phyloP scores from a whole-genome alignment of 1,140 invertebrate species.

The Panagrolaimus sp. region DNA sequence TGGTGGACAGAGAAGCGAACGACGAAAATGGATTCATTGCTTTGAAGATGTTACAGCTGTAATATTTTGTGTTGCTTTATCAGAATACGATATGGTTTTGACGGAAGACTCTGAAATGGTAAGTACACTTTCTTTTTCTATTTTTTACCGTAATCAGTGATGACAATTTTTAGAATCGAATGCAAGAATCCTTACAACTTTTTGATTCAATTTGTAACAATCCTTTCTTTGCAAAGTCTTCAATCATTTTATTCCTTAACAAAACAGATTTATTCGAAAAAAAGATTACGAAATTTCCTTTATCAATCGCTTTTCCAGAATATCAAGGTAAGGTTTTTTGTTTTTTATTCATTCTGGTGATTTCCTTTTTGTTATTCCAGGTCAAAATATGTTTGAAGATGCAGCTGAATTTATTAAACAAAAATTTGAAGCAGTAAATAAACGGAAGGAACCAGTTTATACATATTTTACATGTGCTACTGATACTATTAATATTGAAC shows the following conservation, averaged over 20 bases:
- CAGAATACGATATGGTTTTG: conserved; percentile 88
- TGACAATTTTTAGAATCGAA: conserved; percentile 61
- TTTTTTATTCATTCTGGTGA: conserved; percentile 18
- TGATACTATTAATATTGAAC: no score
- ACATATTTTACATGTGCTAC: conserved; percentile 90
- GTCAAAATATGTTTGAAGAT: background rate
- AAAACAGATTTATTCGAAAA: conserved; percentile 63
- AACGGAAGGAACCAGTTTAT: conserved; percentile 97
- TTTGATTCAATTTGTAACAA: conserved; percentile 65
- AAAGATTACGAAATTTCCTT: conserved; percentile 65
- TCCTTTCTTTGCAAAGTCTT: conserved; percentile 63
- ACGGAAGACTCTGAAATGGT: conserved; percentile 93
- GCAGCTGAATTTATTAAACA: background rate
- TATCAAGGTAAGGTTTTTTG: conserved; percentile 66
- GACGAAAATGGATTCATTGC: conserved; percentile 95
- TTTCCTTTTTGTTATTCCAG: conserved; percentile 6
- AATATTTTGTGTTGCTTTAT: conserved; percentile 63
- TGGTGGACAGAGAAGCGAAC: conserved; percentile 70
- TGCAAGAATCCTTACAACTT: conserved; percentile 65
- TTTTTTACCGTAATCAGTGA: no score
- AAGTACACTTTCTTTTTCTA: conserved; percentile 60
- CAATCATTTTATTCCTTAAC: conserved; percentile 63
- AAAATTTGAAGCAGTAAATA: conserved; percentile 54
- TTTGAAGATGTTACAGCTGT: conserved; percentile 91
- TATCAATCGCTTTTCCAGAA: conserved; percentile 68